These are phyloP conservation scores for Diaprepes abbreviatus DNA, from an alignment of 2,888 invertebrate species.

Conservation along the genomic window DNA sequence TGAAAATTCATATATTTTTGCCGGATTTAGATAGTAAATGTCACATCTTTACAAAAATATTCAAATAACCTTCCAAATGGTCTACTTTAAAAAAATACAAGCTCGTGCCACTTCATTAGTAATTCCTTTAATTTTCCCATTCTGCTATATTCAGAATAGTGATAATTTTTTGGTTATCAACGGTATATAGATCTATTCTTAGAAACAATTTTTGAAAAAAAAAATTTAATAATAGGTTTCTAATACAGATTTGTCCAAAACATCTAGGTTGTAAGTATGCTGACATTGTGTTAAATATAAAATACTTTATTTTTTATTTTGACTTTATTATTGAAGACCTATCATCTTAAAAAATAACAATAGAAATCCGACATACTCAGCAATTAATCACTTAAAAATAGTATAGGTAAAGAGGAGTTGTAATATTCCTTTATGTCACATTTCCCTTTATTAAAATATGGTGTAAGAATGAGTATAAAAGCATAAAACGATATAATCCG, in stretches of 20 bases:
- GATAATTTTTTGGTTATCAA: too few relatives aligned
- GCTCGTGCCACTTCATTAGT: too few relatives aligned
- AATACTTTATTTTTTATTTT: conserved; percentile 3
- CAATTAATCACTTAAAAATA: neutral
- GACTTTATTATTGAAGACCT: neutral
- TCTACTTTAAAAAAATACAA: too few relatives aligned
- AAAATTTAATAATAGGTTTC: neutral
- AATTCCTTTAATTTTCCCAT: too few relatives aligned
- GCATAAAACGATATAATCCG: conserved; percentile 21
- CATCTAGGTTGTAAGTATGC: conserved; percentile 11
- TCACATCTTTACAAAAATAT: too few relatives aligned
- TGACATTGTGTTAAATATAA: conserved; percentile 4
- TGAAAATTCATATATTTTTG: too few relatives aligned
- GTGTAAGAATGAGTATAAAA: neutral
- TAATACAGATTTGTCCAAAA: conserved; percentile 4
- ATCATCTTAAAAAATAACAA: neutral
- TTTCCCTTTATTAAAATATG: neutral
- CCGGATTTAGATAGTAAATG: too few relatives aligned
- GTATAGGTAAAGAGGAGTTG: neutral
- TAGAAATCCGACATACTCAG: neutral
- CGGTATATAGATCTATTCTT: too few relatives aligned
- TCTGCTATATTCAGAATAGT: too few relatives aligned
- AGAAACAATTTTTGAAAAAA: too few relatives aligned
- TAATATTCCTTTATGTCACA: neutral
- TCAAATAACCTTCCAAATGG: too few relatives aligned